Conservation (phyloP, 92 coral and sea anemone genomes). For the Epizoanthus fatuus region DNA sequence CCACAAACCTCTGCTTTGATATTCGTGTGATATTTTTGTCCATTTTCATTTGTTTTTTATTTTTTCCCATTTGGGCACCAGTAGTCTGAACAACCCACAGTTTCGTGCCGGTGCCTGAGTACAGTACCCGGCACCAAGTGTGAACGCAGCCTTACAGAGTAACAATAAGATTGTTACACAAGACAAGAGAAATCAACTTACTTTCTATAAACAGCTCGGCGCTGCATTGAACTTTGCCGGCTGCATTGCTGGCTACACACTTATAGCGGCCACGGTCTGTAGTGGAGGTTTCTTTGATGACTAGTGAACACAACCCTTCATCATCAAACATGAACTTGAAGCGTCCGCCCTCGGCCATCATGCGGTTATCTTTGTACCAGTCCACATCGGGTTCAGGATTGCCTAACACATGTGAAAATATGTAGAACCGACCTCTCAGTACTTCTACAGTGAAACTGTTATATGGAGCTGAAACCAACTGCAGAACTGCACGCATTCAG, state of each 20-base stretch:
- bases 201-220: slow-evolving; percentile 97
- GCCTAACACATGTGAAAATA: slow-evolving; percentile 55
- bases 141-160: not conserved
- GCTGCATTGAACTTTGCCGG: slow-evolving; percentile 96
- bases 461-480: no score
- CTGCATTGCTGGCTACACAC: slow-evolving; percentile 97
- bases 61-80: no score
- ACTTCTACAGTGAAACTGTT: not conserved
- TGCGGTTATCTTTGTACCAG: slow-evolving; percentile 98
- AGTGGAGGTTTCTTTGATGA: slow-evolving; percentile 84
- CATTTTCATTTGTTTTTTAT: no score
- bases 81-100: no score
- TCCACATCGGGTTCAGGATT: slow-evolving; percentile 97
- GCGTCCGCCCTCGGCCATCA: slow-evolving; percentile 92
- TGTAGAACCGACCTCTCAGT: not conserved
- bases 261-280: slow-evolving; percentile 97
- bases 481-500: no score
- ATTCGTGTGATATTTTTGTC: no score
- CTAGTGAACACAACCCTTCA: slow-evolving; percentile 88
- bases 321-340: slow-evolving; percentile 84
- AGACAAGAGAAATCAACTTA: slow-evolving; percentile 38
- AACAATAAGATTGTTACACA: not conserved
- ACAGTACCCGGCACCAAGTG: no score
- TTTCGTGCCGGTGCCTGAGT: no score
- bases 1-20: no score